Conservation (phyloP, 2,888 invertebrate genomes). For the Acleris cristana region DNA sequence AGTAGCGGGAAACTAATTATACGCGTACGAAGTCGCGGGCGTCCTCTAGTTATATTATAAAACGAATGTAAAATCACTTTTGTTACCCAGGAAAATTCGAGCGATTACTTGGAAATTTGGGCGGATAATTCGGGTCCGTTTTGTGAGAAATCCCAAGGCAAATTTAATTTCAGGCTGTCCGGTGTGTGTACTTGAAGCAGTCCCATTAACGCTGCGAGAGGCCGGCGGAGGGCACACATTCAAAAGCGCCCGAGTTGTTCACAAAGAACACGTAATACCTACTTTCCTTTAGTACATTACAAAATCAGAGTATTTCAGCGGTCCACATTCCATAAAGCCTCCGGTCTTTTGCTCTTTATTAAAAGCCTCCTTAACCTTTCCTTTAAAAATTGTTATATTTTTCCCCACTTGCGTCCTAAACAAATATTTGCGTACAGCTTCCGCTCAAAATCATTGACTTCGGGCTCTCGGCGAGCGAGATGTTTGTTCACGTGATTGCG, state of each 20-base stretch:
- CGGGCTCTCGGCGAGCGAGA: constrained; percentile 45
- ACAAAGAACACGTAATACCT: constrained; percentile 26
- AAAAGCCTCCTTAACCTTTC: constrained; percentile 35
- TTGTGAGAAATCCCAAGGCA: background rate
- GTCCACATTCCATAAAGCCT: constrained; percentile 14
- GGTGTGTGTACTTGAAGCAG: constrained; percentile 5
- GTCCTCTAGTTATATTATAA: constrained; percentile 9
- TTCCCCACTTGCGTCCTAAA: constrained; percentile 51
- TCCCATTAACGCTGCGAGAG: constrained; percentile 1
- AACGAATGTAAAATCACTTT: constrained; percentile 27
- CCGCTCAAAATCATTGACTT: constrained; percentile 54
- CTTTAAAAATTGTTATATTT: constrained; percentile 42
- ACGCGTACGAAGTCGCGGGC: too few species aligned
- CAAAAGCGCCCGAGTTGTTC: constrained; percentile 12
- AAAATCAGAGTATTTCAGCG: constrained; percentile 10
- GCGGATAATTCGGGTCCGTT: constrained; percentile 16
- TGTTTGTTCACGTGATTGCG: constrained; percentile 61
- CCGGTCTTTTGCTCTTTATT: constrained; percentile 31
- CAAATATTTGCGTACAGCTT: constrained; percentile 51
- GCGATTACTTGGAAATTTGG: constrained; percentile 13
- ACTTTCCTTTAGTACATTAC: constrained; percentile 3
- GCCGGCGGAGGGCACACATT: constrained; percentile 8
- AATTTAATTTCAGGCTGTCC: constrained; percentile 3
- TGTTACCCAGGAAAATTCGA: constrained; percentile 19
- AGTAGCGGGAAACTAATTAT: too few species aligned